Base-by-base conservation (phyloP, 2,888 invertebrate genomes). In the Drosophila histrio region DNA sequence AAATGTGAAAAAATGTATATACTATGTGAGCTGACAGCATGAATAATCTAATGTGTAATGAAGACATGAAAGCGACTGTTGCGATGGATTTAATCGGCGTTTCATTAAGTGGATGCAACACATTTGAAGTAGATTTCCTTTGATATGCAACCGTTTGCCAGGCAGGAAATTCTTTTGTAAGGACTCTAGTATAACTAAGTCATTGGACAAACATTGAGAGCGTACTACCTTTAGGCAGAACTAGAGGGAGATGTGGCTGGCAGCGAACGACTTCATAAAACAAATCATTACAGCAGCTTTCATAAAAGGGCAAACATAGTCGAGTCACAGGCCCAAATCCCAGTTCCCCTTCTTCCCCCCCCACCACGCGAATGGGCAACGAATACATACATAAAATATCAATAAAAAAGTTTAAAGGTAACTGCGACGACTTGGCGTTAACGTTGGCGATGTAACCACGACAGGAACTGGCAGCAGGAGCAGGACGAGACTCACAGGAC, bases 211-310 rank as follows among this genome's bases (percentile, higher is more conserved):
- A 74, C 72, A 72, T 17, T 30, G 32, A 22, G 17, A 36, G 32
- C 41, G 43, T 39, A 50, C 22, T 39, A 50, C 22, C 67, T 39
- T 24, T 52, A 13, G 32, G 0, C 30, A 24, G 17, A 6, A 30
- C 6, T 4, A 22, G 15, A 1, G n/a, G 11, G 3, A 1, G 7
- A 1, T 2, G 11, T 11, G 52, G 24, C 4, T 49, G 47, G 30
- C 36, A 57, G 38, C 49, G 66, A 77, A 72, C 64, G 75, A 79
- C 79, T 82, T 82, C 83, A 82, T 82, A 80, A 83, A 82, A 82
- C 86, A 86, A 82, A 82, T 82, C 82, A 82, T 82, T 82, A 86
- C 83, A 80, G 86, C 78, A 72, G 86, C 86, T 83, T 85, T 86
- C 78, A 78, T 76, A 80, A 77, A 50, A 78, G 66, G 66, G 58